A percentile compares a stretch with the other conserved stretches of the same genome.
phyloP scores from a whole-genome alignment of 2,888 invertebrate genomes.

The Hypercompe scribonia region DNA sequence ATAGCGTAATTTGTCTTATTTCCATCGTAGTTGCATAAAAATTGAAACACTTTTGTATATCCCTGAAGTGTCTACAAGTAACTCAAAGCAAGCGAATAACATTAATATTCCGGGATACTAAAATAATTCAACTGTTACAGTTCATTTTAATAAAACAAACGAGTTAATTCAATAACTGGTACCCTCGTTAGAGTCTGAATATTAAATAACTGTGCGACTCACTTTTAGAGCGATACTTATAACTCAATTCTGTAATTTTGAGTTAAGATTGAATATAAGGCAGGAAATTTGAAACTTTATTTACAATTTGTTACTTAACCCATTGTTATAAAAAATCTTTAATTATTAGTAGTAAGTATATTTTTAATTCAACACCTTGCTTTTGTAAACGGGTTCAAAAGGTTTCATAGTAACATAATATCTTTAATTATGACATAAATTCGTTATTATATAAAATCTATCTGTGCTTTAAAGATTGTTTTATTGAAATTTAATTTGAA shows the following conservation, averaged over 20 bases:
- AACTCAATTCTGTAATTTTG: slow-evolving; percentile 29
- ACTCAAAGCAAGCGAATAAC: background rate
- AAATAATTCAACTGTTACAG: slow-evolving; percentile 2
- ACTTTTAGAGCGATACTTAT: slow-evolving; percentile 33
- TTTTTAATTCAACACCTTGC: background rate
- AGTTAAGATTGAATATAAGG: background rate
- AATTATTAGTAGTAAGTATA: background rate
- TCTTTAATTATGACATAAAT: too few relatives aligned
- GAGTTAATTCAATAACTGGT: slow-evolving; percentile 44
- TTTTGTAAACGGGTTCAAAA: background rate
- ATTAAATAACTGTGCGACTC: slow-evolving; percentile 56
- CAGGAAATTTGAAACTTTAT: background rate
- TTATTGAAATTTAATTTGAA: too few relatives aligned
- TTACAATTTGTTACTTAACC: background rate
- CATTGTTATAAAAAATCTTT: background rate
- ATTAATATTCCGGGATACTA: background rate
- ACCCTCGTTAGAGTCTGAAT: slow-evolving; percentile 59
- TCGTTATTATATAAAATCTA: too few relatives aligned
- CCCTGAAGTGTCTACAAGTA: background rate
- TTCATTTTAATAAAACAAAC: slow-evolving; percentile 33
- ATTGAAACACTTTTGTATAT: background rate
- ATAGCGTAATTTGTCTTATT: too few relatives aligned
- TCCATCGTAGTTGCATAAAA: background rate
- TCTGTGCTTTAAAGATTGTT: too few relatives aligned
- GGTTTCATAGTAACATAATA: background rate